Evolutionary conservation across 2,888 invertebrate genomes (phyloP).

Genomic region (Clusia tigrina): DNA sequence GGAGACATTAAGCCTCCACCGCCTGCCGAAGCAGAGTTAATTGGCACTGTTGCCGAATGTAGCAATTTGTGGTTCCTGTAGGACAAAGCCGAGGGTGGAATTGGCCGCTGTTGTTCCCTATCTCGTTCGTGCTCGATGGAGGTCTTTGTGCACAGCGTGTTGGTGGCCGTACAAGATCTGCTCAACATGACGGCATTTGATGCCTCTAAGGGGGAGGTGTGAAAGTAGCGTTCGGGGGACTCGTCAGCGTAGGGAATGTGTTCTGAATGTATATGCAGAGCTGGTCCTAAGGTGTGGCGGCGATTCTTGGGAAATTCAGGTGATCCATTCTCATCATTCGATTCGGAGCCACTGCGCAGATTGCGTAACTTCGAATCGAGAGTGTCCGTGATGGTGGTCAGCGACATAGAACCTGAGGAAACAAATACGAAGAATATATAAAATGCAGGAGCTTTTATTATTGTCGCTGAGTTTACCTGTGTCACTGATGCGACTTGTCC

Average conservation of each 20-base stretch:
- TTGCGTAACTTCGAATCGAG: slow-evolving; percentile 84
- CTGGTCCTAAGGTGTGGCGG: slow-evolving; percentile 59
- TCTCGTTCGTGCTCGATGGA: slow-evolving; percentile 8
- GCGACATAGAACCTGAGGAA: slow-evolving; percentile 78
- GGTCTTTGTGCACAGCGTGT: slow-evolving; percentile 37
- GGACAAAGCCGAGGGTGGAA: slow-evolving; percentile 34
- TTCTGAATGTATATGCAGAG: slow-evolving; percentile 65
- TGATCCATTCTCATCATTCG: slow-evolving; percentile 68
- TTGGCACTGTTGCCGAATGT: slow-evolving; percentile 58
- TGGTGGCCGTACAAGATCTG: slow-evolving; percentile 52
- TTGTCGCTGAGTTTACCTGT: slow-evolving; percentile 50
- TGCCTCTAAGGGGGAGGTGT: slow-evolving; percentile 52
- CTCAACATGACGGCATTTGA: slow-evolving; percentile 51
- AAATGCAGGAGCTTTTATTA: not conserved
- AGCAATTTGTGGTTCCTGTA: slow-evolving; percentile 50
- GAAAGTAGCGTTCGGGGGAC: slow-evolving; percentile 67
- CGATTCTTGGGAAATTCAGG: slow-evolving; percentile 59
- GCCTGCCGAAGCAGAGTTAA: slow-evolving; percentile 29
- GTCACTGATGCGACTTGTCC: slow-evolving; percentile 60
- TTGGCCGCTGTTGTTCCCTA: slow-evolving; percentile 29
- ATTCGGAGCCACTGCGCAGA: slow-evolving; percentile 73
- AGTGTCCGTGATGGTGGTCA: slow-evolving; percentile 84
- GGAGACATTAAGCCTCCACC: slow-evolving; percentile 44
- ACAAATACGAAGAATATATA: slow-evolving; percentile 4
- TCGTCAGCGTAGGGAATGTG: slow-evolving; percentile 79